These are phyloP conservation scores for Paragorgia papillata DNA, from an alignment of 92 coral and sea anemone genomes.

Conservation along the genomic window DNA sequence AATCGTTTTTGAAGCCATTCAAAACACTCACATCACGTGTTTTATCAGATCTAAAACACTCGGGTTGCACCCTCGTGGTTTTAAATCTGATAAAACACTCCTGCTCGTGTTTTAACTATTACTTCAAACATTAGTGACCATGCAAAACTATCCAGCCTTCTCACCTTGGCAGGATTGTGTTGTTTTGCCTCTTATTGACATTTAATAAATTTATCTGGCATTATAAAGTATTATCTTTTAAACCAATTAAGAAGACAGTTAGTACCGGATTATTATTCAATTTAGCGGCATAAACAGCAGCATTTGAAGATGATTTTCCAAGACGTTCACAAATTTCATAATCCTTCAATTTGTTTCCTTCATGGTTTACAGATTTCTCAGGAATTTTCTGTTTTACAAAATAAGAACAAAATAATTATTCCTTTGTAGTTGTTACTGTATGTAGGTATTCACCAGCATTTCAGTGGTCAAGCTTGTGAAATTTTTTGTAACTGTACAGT, in stretches of 20 bases:
- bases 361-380: constrained; percentile 19
- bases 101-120: too few species aligned
- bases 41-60: too few species aligned
- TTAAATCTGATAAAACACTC: too few species aligned
- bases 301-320: constrained; percentile 71
- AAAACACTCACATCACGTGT: too few species aligned
- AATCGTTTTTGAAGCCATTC: too few species aligned
- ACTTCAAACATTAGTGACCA: too few species aligned
- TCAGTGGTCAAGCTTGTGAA: too few species aligned
- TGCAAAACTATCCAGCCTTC: too few species aligned
- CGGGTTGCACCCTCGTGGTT: too few species aligned
- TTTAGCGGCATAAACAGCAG: constrained; percentile 85
- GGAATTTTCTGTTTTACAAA: constrained; percentile 53
- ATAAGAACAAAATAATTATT: not conserved
- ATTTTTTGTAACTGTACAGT: too few species aligned
- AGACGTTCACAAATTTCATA: constrained; percentile 71
- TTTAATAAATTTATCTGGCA: not conserved
- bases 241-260: not conserved
- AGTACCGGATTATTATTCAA: constrained; percentile 50
- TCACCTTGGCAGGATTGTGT: too few species aligned
- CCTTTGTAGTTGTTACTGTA: not conserved
- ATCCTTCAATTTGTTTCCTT: constrained; percentile 63
- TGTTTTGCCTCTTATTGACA: not conserved
- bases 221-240: too few species aligned
- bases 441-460: not conserved